Evolutionary conservation across 2,797 vertebrate genomes (phyloP).

Genomic region (Cheirogaleus major): DNA sequence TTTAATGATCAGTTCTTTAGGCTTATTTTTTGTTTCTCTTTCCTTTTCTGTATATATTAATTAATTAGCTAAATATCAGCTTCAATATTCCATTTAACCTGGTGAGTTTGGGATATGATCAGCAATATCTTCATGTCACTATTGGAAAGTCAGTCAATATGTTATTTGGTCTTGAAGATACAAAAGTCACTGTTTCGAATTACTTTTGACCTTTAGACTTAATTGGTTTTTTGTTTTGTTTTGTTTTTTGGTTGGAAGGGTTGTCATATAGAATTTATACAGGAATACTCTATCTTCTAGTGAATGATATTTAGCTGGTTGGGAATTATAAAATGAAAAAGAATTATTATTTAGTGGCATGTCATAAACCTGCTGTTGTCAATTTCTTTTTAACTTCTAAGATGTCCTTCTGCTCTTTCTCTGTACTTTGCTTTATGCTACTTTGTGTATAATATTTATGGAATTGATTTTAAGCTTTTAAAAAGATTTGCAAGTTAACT

Average conservation of each 20-base stretch:
- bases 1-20: neutral
- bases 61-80: neutral
- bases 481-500: neutral
- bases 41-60: neutral
- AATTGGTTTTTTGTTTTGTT: neutral
- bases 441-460: neutral
- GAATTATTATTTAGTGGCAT: neutral
- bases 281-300: neutral
- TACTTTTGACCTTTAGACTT: neutral
- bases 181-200: neutral
- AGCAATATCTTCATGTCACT: neutral
- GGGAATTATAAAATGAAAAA: slow-evolving; percentile 11
- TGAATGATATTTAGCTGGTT: neutral
- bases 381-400: neutral
- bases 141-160: neutral
- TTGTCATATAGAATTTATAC: neutral
- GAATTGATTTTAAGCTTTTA: neutral
- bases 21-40: neutral
- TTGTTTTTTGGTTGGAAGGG: neutral
- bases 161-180: neutral
- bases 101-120: neutral
- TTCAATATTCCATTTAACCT: slow-evolving; percentile 10
- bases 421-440: neutral
- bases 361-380: neutral
- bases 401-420: neutral